Percentiles rank a stretch among this genome's conserved stretches.
These are phyloP conservation scores for Pantala flavescens DNA, from an alignment of 1,140 invertebrate genomes.

Conservation along the genomic window DNA sequence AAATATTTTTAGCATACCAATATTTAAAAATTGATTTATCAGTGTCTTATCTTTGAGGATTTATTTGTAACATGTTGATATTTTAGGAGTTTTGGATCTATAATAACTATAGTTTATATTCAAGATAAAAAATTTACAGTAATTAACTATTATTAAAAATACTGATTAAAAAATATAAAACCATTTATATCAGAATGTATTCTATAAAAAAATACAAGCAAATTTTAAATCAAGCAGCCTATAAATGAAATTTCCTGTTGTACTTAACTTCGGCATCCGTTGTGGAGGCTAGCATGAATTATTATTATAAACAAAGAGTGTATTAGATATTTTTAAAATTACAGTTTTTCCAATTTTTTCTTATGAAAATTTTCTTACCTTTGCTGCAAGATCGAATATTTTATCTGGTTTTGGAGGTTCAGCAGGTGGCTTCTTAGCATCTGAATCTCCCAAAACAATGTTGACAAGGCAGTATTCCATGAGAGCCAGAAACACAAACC, in stretches of 20 bases:
- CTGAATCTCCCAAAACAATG: conserved; percentile 69
- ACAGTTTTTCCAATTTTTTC: not conserved
- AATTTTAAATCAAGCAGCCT: no score
- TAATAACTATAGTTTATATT: no score
- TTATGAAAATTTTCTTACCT: conserved; percentile 30
- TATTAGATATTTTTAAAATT: not conserved
- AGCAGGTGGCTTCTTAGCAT: conserved; percentile 40
- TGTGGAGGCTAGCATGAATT: not conserved
- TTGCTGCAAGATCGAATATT: conserved; percentile 43
- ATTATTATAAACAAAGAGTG: not conserved
- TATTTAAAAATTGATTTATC: no score
- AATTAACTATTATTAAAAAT: no score
- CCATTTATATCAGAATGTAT: no score
- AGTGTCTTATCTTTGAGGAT: no score
- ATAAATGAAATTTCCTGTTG: not conserved
- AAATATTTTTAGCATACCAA: no score
- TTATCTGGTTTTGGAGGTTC: conserved; percentile 39
- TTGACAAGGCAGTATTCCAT: conserved; percentile 92
- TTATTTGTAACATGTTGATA: no score
- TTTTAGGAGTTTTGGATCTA: no score
- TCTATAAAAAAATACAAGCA: no score
- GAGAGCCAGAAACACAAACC: conserved; percentile 83
- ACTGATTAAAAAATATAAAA: no score
- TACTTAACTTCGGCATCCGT: not conserved
- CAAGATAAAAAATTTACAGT: no score